Evolutionary conservation across 2,888 invertebrate species (phyloP), one percentile per base, ranked within the genome.

Genomic region (Pachliopta kotzebuea): DNA sequence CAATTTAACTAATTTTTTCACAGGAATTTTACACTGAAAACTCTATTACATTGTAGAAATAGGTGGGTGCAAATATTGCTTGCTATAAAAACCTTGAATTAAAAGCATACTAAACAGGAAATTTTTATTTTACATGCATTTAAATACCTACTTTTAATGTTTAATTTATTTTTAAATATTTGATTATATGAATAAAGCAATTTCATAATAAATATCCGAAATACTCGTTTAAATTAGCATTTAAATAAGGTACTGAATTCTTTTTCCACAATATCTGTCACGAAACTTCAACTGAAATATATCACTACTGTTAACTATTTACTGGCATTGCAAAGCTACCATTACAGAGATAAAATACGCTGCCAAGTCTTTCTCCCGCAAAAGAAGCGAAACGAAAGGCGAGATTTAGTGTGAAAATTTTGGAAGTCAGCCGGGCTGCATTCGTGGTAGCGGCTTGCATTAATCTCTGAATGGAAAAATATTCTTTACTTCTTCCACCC

Each of bases 351-450:
- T 90, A 88, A 90, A 87, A 84, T 86, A 88, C 85, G 83, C 78
- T 91, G 91, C 91, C 91, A 90, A 90, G 88, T 89, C 87, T 84
- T 84, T 73, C 78, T 70, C 76, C 75, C 76, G 84, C 83, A 89
- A 90, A 90, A 90, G 91, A 88, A 90, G 81, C 84, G 87, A 81
- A 88, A 84, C 81, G 86, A 88, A 85, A 82, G 78, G 72, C 72
- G 76, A 84, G 86, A 91, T 91, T 90, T 90, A 90, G 75, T 80
- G 84, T 77, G 80, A 76, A 87, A 89, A 88, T 90, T 90, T 91
- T 91, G 91, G 91, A 90, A 90, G 90, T 88, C 82, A 88, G 90
- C 91, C 90, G 84, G 86, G 79, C 77, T 83, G 78, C 78, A 81
- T 75, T 83, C 83, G 85, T 83, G 84, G 86, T 80, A 77, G 85